Conservation (phyloP, 2,888 invertebrate genomes). For the Tenodera sinensis region DNA sequence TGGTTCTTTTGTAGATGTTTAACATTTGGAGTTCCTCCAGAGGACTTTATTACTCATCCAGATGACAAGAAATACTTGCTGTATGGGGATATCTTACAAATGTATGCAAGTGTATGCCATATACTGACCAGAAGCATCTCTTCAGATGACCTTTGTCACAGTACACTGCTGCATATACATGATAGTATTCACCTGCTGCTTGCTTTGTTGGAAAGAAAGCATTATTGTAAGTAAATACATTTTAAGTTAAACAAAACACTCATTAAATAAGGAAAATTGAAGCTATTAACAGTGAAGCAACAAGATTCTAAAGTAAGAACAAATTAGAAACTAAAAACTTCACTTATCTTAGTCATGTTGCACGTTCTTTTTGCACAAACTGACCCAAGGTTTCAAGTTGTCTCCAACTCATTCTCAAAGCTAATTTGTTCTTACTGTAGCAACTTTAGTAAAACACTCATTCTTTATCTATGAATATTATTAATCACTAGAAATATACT, state of each 20-base stretch:
- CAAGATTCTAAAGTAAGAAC: too few species aligned
- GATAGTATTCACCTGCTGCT: conserved; percentile 48
- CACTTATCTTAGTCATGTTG: too few species aligned
- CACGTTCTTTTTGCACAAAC: too few species aligned
- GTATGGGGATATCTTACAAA: conserved; percentile 50
- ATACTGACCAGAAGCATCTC: conserved; percentile 46
- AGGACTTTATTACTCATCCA: neutral
- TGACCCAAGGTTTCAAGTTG: too few species aligned
- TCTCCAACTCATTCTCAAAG: too few species aligned
- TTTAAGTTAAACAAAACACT: neutral
- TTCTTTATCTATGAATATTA: too few species aligned
- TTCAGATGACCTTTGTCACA: conserved; percentile 43
- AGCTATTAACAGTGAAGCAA: too few species aligned
- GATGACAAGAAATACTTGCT: conserved; percentile 35
- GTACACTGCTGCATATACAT: conserved; percentile 46
- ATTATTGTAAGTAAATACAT: conserved; percentile 45
- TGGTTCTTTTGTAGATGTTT: conserved; percentile 5
- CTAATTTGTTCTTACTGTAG: too few species aligned
- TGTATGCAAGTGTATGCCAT: conserved; percentile 49
- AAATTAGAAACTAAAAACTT: too few species aligned
- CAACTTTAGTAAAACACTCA: too few species aligned
- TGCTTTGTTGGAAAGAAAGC: conserved; percentile 45
- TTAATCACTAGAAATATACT: too few species aligned
- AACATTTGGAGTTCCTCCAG: neutral
- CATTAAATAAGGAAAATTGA: too few species aligned